Conservation (phyloP, 2,113 vertebrate species). For the Megaceryle torquata region DNA sequence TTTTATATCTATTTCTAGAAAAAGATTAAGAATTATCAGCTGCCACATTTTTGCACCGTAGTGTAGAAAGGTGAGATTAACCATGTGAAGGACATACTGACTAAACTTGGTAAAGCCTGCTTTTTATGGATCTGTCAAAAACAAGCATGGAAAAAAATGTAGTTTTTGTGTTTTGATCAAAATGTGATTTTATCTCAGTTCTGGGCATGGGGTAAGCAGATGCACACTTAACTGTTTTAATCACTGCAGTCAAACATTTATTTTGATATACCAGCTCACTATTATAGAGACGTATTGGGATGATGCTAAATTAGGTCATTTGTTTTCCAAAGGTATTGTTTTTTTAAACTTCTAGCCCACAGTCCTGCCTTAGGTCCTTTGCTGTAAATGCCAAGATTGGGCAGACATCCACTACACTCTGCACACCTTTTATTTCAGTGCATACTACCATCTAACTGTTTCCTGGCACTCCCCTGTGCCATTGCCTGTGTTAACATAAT, state of each 20-base stretch:
- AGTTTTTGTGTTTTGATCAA: neutral
- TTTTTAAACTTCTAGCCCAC: neutral
- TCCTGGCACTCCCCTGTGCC: neutral
- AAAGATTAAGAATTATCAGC: neutral
- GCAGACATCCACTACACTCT: neutral
- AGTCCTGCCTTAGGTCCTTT: neutral
- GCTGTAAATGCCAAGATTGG: neutral
- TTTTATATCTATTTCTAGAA: neutral
- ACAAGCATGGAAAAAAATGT: neutral
- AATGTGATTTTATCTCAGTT: neutral
- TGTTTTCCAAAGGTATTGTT: neutral
- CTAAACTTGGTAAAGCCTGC: neutral
- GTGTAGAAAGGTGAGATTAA: neutral
- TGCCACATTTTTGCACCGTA: neutral
- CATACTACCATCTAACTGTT: neutral
- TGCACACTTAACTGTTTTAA: neutral
- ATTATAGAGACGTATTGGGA: neutral
- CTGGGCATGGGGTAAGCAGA: neutral
- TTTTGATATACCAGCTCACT: neutral
- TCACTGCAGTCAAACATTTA: neutral
- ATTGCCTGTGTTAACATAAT: neutral
- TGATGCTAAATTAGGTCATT: neutral
- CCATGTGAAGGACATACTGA: neutral
- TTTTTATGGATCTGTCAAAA: neutral
- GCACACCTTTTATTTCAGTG: neutral